Base-by-base conservation (phyloP, 1,140 invertebrate genomes). In the Dysdera silvatica region DNA sequence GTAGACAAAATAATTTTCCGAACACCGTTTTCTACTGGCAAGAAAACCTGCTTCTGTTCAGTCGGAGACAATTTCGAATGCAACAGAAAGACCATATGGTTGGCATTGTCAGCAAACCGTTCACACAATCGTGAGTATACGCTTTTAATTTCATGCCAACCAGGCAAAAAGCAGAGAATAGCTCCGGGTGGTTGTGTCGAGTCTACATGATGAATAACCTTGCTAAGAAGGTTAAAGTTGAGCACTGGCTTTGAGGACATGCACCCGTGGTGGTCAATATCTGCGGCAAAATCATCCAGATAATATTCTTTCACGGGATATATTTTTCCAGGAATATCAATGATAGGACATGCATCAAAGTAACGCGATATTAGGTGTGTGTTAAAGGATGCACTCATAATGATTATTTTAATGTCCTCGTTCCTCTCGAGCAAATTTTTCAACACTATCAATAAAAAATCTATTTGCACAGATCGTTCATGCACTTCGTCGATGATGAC, bases 331-430 rank as follows among this genome's bases (percentile, higher is more conserved):
- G 95, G 95, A 28, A 99, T 91, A 79, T 93, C 82, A 68, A 96
- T 85, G 45, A 95, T 81, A 66, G 83, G 82, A 41, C 87, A 87
- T 43, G 85, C 80, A 63, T 87, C 80, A 78, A 98, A 99, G 77
- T 95, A 99, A 63, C 85, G 79, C 66, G 83, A 83, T 77, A 99
- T 99, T 3, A 98, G 78, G 68, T 91, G 80, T 33, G 98, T 87
- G 77, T 99, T 99, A 45, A 99, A 97, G 3, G 96, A 98, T 16
- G 96, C 96, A 12, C 94, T 98, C 53, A 99, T 79, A 71, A 99
- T 79, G 75, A 99, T 95, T 20, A 98, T 76, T 75, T 87, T 91
- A 0, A 88, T 58, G 28, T 63, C 29, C 14, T 58, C 41, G 28
- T 67, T 64, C 5, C 20, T 12, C 51, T 63, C 33, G 2, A 95